phyloP scores from a whole-genome alignment of 2,797 vertebrate genomes.

The Austrolebias charrua region DNA sequence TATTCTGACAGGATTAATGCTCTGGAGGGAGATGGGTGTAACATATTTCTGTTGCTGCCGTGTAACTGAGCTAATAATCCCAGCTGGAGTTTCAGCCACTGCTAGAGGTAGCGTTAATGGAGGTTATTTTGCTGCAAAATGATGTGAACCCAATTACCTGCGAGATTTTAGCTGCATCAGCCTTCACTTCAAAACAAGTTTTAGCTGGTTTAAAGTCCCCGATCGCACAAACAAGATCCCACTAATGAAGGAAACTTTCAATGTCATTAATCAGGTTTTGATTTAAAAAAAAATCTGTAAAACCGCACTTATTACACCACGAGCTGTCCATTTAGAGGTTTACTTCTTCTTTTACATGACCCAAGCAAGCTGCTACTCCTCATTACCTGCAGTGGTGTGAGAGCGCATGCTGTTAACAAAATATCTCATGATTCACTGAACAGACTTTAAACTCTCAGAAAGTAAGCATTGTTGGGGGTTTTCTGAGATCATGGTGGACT shows the following conservation, averaged over 20 bases:
- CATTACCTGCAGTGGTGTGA: no score
- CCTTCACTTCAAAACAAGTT: conserved; percentile 6
- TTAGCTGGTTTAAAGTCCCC: conserved; percentile 10
- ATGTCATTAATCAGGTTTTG: conserved; percentile 9
- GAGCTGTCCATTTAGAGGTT: background rate
- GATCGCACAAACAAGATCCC: conserved; percentile 4
- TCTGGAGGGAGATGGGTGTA: conserved; percentile 47
- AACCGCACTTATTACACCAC: background rate
- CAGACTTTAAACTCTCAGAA: no score
- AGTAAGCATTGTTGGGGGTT: no score
- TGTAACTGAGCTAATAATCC: conserved; percentile 51
- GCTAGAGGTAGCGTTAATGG: conserved; percentile 15
- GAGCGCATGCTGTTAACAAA: no score
- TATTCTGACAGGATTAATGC: conserved; percentile 64
- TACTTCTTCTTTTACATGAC: conserved; percentile 1
- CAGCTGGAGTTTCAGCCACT: conserved; percentile 31
- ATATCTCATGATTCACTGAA: no score
- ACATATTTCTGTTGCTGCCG: conserved; percentile 54
- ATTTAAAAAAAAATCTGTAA: conserved; percentile 1
- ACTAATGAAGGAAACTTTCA: background rate
- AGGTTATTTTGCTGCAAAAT: background rate
- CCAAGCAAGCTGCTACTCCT: background rate
- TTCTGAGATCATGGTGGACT: no score
- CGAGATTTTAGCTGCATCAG: conserved; percentile 11
- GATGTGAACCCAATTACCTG: conserved; percentile 8